Conservation (phyloP, 2,113 vertebrate genomes). For the Anarhynchus alexandrinus region DNA sequence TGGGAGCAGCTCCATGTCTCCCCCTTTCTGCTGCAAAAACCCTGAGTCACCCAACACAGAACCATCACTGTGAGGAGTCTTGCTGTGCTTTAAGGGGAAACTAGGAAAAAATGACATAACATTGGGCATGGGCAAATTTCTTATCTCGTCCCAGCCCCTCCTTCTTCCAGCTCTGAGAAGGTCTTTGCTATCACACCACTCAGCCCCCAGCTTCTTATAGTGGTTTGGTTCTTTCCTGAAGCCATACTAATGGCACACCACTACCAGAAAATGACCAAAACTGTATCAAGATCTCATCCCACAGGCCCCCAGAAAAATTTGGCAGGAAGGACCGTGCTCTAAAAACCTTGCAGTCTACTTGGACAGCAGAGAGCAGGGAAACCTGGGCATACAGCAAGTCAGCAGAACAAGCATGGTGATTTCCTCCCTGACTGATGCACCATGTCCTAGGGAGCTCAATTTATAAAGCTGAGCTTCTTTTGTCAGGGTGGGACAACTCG, state of each 20-base stretch:
- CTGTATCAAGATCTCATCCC: not conserved
- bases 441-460: not conserved
- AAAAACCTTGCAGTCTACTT: not conserved
- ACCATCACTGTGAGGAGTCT: not conserved
- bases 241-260: rapidly evolving
- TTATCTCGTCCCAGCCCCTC: not conserved
- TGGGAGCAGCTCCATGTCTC: not conserved
- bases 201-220: not conserved
- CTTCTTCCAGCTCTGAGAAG: not conserved
- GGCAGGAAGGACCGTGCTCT: not conserved
- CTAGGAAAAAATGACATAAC: not conserved
- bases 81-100: not conserved
- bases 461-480: not conserved
- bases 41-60: not conserved
- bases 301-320: not conserved
- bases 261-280: not conserved
- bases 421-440: not conserved
- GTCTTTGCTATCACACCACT: not conserved
- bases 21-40: not conserved
- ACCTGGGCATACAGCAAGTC: not conserved
- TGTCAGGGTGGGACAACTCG: not conserved
- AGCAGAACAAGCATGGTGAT: not conserved
- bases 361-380: not conserved
- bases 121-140: not conserved
- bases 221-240: not conserved